A percentile compares a stretch with the other conserved stretches of the same genome.
Conservation (phyloP, 2,113 vertebrate species). For the Nettapus auritus region DNA sequence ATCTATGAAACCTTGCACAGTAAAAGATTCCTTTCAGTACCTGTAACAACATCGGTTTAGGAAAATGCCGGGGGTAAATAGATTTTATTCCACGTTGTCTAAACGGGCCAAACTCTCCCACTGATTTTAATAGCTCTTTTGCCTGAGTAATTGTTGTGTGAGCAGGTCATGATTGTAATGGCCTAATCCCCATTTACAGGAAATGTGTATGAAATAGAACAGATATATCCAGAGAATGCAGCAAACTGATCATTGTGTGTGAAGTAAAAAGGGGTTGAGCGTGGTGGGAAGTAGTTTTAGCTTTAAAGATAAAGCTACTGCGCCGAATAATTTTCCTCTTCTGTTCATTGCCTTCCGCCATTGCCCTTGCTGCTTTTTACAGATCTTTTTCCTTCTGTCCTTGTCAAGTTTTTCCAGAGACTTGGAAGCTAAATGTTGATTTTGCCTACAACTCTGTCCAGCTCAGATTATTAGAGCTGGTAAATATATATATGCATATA, state of each 20-base stretch:
- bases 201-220: conserved; percentile 54
- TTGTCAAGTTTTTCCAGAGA: not conserved
- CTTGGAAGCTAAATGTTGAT: not conserved
- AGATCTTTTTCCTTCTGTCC: not conserved
- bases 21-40: not conserved
- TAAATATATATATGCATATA: no score
- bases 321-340: not conserved
- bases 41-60: not conserved
- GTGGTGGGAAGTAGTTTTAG: not conserved
- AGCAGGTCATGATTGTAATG: conserved; percentile 9
- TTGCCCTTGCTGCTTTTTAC: not conserved
- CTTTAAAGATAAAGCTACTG: conserved; percentile 3
- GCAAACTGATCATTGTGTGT: conserved; percentile 46
- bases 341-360: not conserved
- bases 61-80: conserved; percentile 13
- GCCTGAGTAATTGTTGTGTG: not conserved
- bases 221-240: conserved; percentile 62
- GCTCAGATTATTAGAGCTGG: not conserved
- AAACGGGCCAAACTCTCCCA: not conserved
- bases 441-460: not conserved
- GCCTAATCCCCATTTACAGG: conserved; percentile 23
- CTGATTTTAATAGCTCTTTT: conserved; percentile 30
- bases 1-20: not conserved
- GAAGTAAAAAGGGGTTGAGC: conserved; percentile 34
- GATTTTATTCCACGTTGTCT: not conserved